Evolutionary conservation across 2,888 invertebrate genomes (phyloP), one percentile per base, ranked within the genome.

Genomic region (Trichopria drosophilae): DNA sequence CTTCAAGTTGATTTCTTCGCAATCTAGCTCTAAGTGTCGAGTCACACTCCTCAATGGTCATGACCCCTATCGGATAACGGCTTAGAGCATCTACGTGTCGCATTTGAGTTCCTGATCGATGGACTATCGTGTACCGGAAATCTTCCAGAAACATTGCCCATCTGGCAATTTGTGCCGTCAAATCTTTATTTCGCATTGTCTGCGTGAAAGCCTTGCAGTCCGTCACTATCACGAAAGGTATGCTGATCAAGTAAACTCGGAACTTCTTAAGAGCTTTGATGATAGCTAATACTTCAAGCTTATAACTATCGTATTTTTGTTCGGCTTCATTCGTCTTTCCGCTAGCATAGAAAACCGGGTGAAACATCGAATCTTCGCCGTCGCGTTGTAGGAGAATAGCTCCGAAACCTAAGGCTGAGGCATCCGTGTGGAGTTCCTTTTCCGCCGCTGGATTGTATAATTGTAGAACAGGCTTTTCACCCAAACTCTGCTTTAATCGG

Each of bases 221-320:
- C 36, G 2, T 12, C 44, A 43, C 48, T 44, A 1, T 49, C n/a
- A n/a, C 60, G 60, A 23, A 58, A 53, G 10, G 62, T 10, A 1
- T 51, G 53, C 26, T 62, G n/a, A n/a, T n/a, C n/a, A n/a, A n/a
- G n/a, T n/a, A n/a, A n/a, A n/a, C n/a, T n/a, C n/a, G n/a, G n/a
- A 61, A 15, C 49, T n/a, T n/a, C n/a, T n/a, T n/a, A n/a, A n/a
- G n/a, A n/a, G n/a, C n/a, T n/a, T n/a, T n/a, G n/a, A n/a, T n/a
- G n/a, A n/a, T n/a, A 2, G 61, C 61, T 6, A 66, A 13, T 0
- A 61, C 59, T 29, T 62, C 62, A 1, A 65, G 35, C 48, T 66
- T 61, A 24, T 61, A 64, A 34, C 62, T 63, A 12, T 48, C 24
- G 20, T 61, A 65, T 20, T 55, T 55, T 22, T 50, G 42, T 28